phyloP scores from a whole-genome alignment of 2,113 vertebrate species.

The Pao palembangensis region DNA sequence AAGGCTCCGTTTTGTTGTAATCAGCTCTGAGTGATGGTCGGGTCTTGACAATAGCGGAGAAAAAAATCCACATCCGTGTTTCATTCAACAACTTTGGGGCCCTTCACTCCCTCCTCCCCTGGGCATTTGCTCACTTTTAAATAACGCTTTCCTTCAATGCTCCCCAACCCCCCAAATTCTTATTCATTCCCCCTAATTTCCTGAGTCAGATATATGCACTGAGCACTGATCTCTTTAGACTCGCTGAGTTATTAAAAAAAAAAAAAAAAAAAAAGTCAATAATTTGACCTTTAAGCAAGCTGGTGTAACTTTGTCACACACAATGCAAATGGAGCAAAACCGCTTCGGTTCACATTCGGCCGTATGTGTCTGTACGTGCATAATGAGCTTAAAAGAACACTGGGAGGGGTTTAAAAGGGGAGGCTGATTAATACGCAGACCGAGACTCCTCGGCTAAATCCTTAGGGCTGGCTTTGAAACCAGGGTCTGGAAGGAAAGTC shows the following conservation, averaged over 20 bases:
- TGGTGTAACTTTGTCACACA: not conserved
- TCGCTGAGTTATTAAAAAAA: too few relatives aligned
- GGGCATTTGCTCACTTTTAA: constrained; percentile 53
- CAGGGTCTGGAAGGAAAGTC: constrained; percentile 24
- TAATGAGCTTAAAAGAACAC: constrained; percentile 12
- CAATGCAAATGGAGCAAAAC: constrained; percentile 1
- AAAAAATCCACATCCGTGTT: constrained; percentile 29
- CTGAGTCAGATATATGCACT: constrained; percentile 27
- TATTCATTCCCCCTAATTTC: constrained; percentile 33
- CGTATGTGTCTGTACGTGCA: constrained; percentile 2
- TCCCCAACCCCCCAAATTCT: not conserved
- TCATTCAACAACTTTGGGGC: constrained; percentile 39
- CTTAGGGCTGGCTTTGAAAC: constrained; percentile 20
- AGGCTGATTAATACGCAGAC: constrained; percentile 36
- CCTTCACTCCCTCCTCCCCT: constrained; percentile 23
- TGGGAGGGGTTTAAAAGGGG: constrained; percentile 15
- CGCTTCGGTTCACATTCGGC: not conserved
- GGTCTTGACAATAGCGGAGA: constrained; percentile 16
- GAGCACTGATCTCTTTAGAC: not conserved
- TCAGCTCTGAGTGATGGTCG: constrained; percentile 9
- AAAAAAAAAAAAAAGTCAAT: not conserved
- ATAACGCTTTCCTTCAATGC: constrained; percentile 19
- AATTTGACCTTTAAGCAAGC: constrained; percentile 37
- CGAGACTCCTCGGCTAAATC: constrained; percentile 23
- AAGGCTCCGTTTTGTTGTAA: not conserved